Conservation (phyloP, 2,888 invertebrate genomes). For the Serripes groenlandicus region DNA sequence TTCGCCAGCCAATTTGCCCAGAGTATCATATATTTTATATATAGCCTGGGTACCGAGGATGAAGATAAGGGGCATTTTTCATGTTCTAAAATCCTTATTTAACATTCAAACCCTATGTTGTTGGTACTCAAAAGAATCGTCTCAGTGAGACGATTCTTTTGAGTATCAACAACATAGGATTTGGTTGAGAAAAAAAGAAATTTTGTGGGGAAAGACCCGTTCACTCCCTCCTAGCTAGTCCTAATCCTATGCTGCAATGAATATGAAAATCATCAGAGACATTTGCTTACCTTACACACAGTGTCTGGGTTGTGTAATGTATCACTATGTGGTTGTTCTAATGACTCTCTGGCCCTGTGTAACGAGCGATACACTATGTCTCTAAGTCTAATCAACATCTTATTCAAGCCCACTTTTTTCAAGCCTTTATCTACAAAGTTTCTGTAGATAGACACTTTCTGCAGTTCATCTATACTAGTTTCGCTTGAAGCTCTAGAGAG, state of each 20-base stretch:
- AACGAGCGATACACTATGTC: conserved; percentile 85
- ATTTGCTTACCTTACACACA: conserved; percentile 11
- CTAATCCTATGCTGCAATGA: neutral
- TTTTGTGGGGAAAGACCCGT: too few relatives aligned
- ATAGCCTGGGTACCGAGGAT: too few relatives aligned
- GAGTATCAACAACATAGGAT: too few relatives aligned
- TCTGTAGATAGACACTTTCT: conserved; percentile 86
- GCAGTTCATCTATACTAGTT: conserved; percentile 79
- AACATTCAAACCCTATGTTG: too few relatives aligned
- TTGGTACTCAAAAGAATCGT: too few relatives aligned
- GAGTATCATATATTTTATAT: too few relatives aligned
- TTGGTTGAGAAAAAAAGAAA: too few relatives aligned
- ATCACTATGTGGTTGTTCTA: conserved; percentile 71
- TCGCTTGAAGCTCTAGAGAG: conserved; percentile 82
- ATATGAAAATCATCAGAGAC: neutral
- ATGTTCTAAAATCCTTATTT: too few relatives aligned
- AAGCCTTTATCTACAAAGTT: conserved; percentile 95
- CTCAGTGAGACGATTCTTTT: too few relatives aligned
- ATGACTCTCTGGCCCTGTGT: conserved; percentile 81
- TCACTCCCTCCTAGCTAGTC: too few relatives aligned
- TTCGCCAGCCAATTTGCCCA: too few relatives aligned
- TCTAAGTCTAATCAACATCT: conserved; percentile 93
- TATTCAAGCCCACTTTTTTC: conserved; percentile 94
- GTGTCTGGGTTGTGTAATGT: neutral
- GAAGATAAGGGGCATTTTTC: too few relatives aligned